These are phyloP conservation scores for Gnathonemus echidnorhynchus DNA, from an alignment of 2,113 vertebrate genomes.

Conservation along the genomic window DNA sequence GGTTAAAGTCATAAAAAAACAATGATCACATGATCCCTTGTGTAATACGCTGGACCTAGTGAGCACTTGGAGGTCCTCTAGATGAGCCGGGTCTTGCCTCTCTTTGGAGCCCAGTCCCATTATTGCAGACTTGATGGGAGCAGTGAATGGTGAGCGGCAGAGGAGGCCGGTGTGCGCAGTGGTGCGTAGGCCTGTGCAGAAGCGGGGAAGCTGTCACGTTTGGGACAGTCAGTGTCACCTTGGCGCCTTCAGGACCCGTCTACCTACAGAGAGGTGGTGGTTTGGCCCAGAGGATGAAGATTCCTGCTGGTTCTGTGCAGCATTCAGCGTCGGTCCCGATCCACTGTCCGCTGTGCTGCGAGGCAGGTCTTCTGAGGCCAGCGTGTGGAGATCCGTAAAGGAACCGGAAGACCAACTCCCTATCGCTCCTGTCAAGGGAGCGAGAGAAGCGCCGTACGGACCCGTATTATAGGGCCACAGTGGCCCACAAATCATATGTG, in stretches of 20 bases:
- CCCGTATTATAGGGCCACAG: neutral
- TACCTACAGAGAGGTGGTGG: neutral
- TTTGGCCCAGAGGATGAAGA: neutral
- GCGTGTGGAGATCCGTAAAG: neutral
- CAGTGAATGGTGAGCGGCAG: neutral
- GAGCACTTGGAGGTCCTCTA: neutral
- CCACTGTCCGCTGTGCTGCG: neutral
- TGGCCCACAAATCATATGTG: neutral
- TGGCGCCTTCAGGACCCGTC: neutral
- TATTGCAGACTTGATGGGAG: neutral
- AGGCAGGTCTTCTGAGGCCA: neutral
- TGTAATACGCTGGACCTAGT: neutral
- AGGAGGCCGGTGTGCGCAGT: neutral
- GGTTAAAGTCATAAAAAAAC: neutral
- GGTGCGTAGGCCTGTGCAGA: neutral
- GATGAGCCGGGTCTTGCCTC: neutral
- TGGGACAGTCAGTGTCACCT: neutral
- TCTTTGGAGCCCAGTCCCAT: neutral
- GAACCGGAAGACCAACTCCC: neutral
- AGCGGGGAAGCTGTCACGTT: neutral
- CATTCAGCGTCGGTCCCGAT: neutral
- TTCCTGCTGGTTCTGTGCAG: neutral
- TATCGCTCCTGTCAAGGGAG: neutral
- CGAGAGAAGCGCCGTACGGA: neutral
- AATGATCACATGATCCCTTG: neutral